These are phyloP conservation scores for Parazoanthus atlanticus DNA, from an alignment of 92 coral and sea anemone genomes.

Conservation along the genomic window DNA sequence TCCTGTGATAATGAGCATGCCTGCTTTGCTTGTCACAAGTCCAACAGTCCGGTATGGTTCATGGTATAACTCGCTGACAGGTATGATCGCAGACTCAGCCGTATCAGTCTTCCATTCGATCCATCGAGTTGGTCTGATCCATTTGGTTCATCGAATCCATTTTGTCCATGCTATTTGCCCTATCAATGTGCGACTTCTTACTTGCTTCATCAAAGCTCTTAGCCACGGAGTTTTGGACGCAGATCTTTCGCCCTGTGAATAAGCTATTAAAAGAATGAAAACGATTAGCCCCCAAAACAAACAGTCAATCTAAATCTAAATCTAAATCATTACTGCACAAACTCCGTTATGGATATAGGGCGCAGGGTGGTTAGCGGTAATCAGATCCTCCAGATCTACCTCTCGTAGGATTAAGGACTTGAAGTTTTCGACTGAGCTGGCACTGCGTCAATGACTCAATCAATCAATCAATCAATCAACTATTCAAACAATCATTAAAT, in stretches of 20 bases:
- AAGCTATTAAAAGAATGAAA: background rate
- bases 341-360: no score
- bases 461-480: background rate
- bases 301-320: no score
- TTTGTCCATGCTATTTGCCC: slow-evolving; percentile 16
- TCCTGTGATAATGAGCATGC: background rate
- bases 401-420: no score
- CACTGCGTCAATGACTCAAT: no score
- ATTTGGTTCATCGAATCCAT: slow-evolving; percentile 20
- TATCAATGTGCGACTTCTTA: slow-evolving; percentile 15
- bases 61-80: background rate
- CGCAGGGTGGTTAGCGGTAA: no score
- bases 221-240: slow-evolving; percentile 29
- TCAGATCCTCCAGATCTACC: no score
- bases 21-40: background rate
- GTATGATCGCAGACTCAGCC: background rate
- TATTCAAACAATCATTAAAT: no score
- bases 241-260: slow-evolving; percentile 41
- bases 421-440: no score
- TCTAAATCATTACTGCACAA: no score
- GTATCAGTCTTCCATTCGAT: slow-evolving; percentile 11
- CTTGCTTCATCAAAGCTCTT: slow-evolving; percentile 25
- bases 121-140: slow-evolving; percentile 25
- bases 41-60: background rate
- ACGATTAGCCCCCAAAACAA: background rate